These are phyloP conservation scores for Oligia fasciuncula DNA, from an alignment of 2,888 invertebrate genomes.

Conservation along the genomic window DNA sequence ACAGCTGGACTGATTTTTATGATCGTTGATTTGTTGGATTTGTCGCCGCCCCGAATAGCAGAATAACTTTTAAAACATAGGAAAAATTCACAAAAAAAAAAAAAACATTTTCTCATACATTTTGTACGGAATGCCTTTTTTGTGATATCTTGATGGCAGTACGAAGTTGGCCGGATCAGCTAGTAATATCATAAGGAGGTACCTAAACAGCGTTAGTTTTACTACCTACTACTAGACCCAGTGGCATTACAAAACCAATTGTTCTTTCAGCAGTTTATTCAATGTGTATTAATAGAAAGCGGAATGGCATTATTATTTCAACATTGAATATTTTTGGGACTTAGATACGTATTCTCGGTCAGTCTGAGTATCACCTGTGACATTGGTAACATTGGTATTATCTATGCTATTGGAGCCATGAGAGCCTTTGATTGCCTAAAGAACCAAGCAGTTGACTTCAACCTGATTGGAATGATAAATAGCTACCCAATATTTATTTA, in stretches of 20 bases:
- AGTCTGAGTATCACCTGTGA: neutral
- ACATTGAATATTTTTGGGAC: neutral
- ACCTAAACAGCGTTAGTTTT: neutral
- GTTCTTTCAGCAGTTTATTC: neutral
- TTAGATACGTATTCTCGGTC: neutral
- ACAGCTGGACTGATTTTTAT: no score
- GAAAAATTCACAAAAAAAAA: no score
- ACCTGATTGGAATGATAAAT: constrained; percentile 48
- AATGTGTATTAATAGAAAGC: neutral
- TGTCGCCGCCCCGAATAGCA: no score
- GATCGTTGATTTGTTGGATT: no score
- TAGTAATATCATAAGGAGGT: neutral
- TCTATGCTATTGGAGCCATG: neutral
- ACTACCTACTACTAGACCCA: neutral
- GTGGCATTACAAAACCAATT: no score
- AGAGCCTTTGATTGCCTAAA: neutral
- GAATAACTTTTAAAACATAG: no score
- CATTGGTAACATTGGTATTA: neutral
- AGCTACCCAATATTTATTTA: constrained; percentile 40
- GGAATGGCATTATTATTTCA: neutral
- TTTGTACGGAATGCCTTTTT: no score
- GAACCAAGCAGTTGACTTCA: neutral
- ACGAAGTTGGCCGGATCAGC: no score
- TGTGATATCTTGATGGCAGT: no score
- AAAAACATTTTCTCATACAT: no score